Percentiles rank a stretch among this genome's conserved stretches.
These are phyloP conservation scores for Centropus bengalensis DNA, from an alignment of 2,113 vertebrate species.

Conservation along the genomic window DNA sequence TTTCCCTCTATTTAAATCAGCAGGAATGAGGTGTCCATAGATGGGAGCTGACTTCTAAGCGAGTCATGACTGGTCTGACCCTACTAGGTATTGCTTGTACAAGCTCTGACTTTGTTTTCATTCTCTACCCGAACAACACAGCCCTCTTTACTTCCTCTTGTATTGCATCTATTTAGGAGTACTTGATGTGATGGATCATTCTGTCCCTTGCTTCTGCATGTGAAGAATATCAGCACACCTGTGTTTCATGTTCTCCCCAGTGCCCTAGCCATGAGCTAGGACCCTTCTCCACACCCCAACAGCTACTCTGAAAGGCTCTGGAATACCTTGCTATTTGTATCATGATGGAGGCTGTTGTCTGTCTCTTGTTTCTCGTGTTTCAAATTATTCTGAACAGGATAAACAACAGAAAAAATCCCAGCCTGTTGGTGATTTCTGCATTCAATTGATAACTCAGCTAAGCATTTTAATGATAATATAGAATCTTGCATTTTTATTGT, in stretches of 20 bases:
- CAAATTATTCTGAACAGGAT: background rate
- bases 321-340: background rate
- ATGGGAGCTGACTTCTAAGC: background rate
- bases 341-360: background rate
- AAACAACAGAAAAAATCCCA: background rate
- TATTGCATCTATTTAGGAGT: background rate
- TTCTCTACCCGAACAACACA: background rate
- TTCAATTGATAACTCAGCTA: background rate
- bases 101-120: background rate
- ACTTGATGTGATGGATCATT: background rate
- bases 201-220: background rate
- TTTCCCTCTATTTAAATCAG: background rate
- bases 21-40: background rate
- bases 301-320: background rate
- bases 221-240: background rate
- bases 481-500: background rate
- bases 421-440: background rate
- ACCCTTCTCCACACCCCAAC: background rate
- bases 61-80: background rate
- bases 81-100: background rate
- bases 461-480: slow-evolving; percentile 14
- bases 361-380: background rate
- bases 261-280: background rate
- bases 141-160: background rate
- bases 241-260: background rate